Conservation (phyloP, 2,113 vertebrate genomes). For the Silurus meridionalis region DNA sequence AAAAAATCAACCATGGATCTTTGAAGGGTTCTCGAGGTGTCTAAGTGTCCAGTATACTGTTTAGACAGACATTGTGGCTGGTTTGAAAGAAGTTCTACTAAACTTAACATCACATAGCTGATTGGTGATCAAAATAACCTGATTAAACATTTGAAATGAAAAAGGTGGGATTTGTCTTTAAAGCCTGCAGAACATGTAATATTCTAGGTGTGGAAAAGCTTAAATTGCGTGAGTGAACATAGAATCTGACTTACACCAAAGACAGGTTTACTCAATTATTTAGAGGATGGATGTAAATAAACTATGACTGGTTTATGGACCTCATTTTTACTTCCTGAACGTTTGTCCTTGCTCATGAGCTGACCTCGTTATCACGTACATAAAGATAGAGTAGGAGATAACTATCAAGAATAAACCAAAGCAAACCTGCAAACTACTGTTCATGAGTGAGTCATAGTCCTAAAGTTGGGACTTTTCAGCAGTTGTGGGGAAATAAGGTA, state of each 20-base stretch:
- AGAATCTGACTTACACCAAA: no score
- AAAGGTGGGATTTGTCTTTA: neutral
- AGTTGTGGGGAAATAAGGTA: neutral
- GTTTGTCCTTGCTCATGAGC: no score
- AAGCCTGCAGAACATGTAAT: no score
- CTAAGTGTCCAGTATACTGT: neutral
- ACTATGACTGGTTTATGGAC: no score
- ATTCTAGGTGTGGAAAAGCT: no score
- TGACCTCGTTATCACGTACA: no score
- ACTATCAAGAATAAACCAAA: no score
- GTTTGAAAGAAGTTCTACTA: neutral
- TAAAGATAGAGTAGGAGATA: no score
- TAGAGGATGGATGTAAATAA: no score
- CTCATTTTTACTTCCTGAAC: no score
- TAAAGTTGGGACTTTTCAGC: neutral
- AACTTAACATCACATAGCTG: neutral
- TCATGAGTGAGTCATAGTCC: neutral
- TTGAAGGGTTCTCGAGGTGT: neutral
- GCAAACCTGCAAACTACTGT: neutral
- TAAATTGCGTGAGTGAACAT: no score
- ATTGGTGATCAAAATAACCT: neutral
- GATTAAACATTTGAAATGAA: neutral
- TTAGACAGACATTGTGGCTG: neutral
- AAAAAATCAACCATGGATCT: neutral
- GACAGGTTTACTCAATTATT: no score